Evolutionary conservation across 2,888 invertebrate species (phyloP).

Genomic region (Dicyrtoma fusca): DNA sequence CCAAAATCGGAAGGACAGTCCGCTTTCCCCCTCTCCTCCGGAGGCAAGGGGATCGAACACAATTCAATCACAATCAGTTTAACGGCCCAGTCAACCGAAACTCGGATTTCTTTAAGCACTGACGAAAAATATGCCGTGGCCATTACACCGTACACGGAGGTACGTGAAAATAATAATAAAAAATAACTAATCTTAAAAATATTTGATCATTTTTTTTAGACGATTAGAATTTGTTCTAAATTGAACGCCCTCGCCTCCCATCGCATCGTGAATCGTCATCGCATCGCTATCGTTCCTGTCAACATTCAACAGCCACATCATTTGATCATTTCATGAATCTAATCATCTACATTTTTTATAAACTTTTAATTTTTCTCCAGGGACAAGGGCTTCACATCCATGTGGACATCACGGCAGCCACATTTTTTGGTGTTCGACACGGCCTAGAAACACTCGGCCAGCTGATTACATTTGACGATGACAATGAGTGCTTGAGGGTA

Average conservation of each 20-base stretch:
- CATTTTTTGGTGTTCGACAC: conserved; percentile 55
- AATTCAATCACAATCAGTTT: conserved; percentile 51
- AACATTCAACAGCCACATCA: too few species aligned
- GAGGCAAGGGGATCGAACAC: conserved; percentile 48
- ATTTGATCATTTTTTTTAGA: too few species aligned
- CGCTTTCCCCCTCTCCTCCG: conserved; percentile 42
- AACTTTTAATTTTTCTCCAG: too few species aligned
- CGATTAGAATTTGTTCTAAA: too few species aligned
- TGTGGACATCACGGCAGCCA: conserved; percentile 45
- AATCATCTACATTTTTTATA: neutral
- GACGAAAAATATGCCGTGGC: conserved; percentile 54
- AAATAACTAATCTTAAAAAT: too few species aligned
- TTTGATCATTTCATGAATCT: neutral
- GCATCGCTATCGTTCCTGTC: too few species aligned
- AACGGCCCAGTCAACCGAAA: conserved; percentile 47
- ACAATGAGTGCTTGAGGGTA: conserved; percentile 28
- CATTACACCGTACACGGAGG: conserved; percentile 48
- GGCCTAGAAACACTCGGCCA: conserved; percentile 54
- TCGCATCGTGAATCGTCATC: too few species aligned
- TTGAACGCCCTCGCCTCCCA: too few species aligned
- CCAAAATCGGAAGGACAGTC: conserved; percentile 54
- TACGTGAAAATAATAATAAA: conserved; percentile 35
- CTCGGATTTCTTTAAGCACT: conserved; percentile 49
- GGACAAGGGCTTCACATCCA: conserved; percentile 39
- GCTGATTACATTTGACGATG: conserved; percentile 36